Evolutionary conservation across 1,140 invertebrate species (phyloP).

Genomic region (Harpegnathos saltator): DNA sequence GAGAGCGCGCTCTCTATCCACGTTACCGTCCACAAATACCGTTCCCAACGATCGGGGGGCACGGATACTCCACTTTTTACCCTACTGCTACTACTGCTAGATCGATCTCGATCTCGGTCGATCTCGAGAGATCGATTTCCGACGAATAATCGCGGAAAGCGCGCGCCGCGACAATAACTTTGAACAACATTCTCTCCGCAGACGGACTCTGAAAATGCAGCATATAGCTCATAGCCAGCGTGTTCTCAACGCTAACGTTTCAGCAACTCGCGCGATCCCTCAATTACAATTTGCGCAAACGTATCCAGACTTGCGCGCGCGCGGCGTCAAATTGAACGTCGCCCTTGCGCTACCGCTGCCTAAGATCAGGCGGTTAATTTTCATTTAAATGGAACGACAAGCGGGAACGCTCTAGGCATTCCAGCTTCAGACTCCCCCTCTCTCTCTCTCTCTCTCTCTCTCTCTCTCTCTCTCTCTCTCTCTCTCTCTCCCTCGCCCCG

Average conservation of each 20-base stretch:
- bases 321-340: constrained; percentile 73
- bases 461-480: constrained; percentile 6
- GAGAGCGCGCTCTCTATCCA: constrained; percentile 64
- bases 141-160: too few species aligned
- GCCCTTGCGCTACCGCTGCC: background rate
- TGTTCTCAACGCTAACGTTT: too few species aligned
- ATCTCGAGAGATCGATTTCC: constrained; percentile 52
- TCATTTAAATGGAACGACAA: constrained; percentile 83
- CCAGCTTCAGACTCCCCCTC: constrained; percentile 47
- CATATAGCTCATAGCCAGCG: too few species aligned
- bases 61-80: constrained; percentile 62
- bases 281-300: background rate
- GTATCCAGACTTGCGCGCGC: background rate
- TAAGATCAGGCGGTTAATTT: constrained; percentile 77
- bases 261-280: background rate
- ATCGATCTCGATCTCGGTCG: constrained; percentile 28
- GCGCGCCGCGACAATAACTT: too few species aligned
- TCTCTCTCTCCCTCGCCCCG: constrained; percentile 25
- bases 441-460: constrained; percentile 4
- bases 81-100: too few species aligned
- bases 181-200: too few species aligned
- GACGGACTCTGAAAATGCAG: too few species aligned
- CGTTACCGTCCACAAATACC: constrained; percentile 74
- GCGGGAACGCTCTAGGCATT: constrained; percentile 61
- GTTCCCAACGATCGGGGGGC: too few species aligned